Percentiles rank a stretch among this genome's conserved stretches.
These are phyloP conservation scores for Seladonia tumulorum DNA, from an alignment of 2,888 invertebrate genomes.

Conservation along the genomic window DNA sequence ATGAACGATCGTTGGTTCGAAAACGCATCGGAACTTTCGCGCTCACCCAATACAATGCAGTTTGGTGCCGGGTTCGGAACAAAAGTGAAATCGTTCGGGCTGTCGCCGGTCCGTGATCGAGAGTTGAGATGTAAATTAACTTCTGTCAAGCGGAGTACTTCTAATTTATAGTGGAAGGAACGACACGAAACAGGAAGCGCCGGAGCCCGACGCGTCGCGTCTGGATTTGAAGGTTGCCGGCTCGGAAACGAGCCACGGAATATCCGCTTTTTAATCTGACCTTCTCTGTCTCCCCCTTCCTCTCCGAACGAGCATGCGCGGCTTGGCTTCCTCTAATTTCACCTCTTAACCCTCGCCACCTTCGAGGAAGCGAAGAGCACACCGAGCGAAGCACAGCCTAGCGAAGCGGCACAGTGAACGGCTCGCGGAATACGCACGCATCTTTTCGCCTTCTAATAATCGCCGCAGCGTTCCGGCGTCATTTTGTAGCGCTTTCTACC, in stretches of 20 bases:
- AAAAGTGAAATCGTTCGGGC: constrained; percentile 11
- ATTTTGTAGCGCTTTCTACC: constrained; percentile 57
- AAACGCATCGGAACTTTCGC: background rate
- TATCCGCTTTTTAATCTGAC: constrained; percentile 6
- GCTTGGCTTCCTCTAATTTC: constrained; percentile 58
- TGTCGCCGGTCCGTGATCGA: background rate
- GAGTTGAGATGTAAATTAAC: constrained; percentile 6
- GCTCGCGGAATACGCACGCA: constrained; percentile 44
- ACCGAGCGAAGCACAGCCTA: background rate
- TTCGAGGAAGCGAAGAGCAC: constrained; percentile 11
- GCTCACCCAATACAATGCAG: constrained; percentile 10
- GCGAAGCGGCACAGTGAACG: constrained; percentile 36
- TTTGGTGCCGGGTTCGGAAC: background rate
- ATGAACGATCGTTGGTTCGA: background rate
- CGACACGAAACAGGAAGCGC: constrained; percentile 12
- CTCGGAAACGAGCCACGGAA: background rate
- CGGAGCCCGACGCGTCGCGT: background rate
- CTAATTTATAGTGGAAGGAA: constrained; percentile 4
- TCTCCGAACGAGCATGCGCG: constrained; percentile 24
- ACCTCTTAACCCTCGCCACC: constrained; percentile 70
- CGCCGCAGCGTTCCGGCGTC: constrained; percentile 16
- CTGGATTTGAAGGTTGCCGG: background rate
- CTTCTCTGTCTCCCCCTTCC: background rate
- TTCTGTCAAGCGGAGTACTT: constrained; percentile 8
- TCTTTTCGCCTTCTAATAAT: constrained; percentile 41